These are phyloP conservation scores for Charanyca ferruginea DNA, from an alignment of 2,888 invertebrate species.

Conservation along the genomic window DNA sequence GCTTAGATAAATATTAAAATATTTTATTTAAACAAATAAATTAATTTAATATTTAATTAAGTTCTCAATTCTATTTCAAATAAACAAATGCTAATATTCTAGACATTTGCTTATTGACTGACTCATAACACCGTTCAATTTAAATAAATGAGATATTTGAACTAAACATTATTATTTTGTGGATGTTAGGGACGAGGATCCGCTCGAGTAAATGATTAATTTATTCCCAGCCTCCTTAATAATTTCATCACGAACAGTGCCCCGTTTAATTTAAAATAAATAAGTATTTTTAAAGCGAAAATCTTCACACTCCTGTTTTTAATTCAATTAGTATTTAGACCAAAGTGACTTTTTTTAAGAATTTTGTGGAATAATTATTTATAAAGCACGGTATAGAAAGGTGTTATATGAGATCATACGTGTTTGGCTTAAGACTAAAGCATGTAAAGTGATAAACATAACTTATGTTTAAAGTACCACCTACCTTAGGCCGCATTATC, in stretches of 20 bases:
- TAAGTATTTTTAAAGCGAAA: slow-evolving; percentile 49
- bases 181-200: slow-evolving; percentile 44
- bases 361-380: no score
- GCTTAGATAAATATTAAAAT: no score
- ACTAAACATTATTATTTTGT: slow-evolving; percentile 56
- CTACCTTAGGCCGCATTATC: no score
- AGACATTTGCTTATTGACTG: not conserved
- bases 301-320: slow-evolving; percentile 58
- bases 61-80: slow-evolving; percentile 6
- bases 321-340: slow-evolving; percentile 53
- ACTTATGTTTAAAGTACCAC: no score
- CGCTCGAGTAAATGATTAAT: slow-evolving; percentile 61
- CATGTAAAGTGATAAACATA: no score
- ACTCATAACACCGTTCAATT: slow-evolving; percentile 26
- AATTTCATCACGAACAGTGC: slow-evolving; percentile 60
- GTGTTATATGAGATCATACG: no score
- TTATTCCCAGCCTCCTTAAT: slow-evolving; percentile 58
- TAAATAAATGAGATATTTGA: slow-evolving; percentile 47
- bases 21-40: not conserved
- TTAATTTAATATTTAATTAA: slow-evolving; percentile 19
- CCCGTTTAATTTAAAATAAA: slow-evolving; percentile 66
- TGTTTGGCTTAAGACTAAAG: no score
- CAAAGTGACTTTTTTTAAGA: slow-evolving; percentile 35
- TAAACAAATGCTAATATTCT: slow-evolving; percentile 1
- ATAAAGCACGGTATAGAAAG: no score